Evolutionary conservation across 2,797 vertebrate genomes (phyloP).

Genomic region (Chrosomus eos): DNA sequence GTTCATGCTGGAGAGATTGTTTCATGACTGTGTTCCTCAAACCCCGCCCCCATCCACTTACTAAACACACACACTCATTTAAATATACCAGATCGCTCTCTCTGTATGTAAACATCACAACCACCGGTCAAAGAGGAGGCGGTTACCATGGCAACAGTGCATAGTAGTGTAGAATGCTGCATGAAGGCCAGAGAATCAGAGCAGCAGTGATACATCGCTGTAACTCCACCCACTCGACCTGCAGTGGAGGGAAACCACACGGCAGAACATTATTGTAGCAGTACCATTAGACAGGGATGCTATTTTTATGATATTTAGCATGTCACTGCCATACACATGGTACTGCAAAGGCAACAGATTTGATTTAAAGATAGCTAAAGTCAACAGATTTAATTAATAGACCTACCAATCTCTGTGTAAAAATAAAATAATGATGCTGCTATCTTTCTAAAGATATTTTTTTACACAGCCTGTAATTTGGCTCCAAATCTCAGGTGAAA

Average conservation of each 20-base stretch:
- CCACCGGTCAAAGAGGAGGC: constrained; percentile 10
- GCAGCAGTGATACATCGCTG: neutral
- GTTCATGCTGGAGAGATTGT: neutral
- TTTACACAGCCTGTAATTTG: neutral
- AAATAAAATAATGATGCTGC: neutral
- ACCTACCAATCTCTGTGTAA: neutral
- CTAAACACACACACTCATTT: neutral
- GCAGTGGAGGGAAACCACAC: constrained; percentile 26
- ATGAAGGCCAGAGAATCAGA: constrained; percentile 8
- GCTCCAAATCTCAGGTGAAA: neutral
- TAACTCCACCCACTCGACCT: constrained; percentile 18
- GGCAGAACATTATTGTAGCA: neutral
- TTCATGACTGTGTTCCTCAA: constrained; percentile 27
- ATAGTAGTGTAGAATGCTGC: neutral
- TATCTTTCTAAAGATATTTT: neutral
- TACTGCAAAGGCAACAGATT: neutral
- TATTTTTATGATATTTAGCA: neutral
- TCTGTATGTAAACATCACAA: constrained; percentile 14
- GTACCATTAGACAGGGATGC: neutral
- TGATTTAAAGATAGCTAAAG: no score
- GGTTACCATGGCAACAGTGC: constrained; percentile 6
- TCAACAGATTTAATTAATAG: neutral
- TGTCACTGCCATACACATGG: neutral
- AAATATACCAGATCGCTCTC: neutral
- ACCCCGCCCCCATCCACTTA: neutral